phyloP scores from a whole-genome alignment of 2,113 vertebrate species.

The Hippocampus zosterae region DNA sequence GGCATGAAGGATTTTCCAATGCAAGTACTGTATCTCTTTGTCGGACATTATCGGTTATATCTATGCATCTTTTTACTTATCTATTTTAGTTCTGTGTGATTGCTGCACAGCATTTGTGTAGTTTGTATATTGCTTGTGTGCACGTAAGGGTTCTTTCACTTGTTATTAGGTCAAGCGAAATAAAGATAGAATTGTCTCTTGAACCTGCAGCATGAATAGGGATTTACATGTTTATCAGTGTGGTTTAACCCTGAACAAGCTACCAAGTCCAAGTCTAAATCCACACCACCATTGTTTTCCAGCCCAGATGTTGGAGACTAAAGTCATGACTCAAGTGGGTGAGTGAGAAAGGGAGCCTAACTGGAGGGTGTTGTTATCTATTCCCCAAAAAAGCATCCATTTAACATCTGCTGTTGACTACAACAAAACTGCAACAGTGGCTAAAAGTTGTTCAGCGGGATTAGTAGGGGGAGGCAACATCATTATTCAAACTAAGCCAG shows the following conservation, averaged over 20 bases:
- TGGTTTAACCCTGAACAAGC: neutral
- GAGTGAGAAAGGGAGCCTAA: constrained; percentile 26
- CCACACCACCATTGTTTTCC: neutral
- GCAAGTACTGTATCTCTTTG: too few species aligned
- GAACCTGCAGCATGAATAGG: too few species aligned
- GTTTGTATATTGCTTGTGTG: too few species aligned
- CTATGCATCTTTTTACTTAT: too few species aligned
- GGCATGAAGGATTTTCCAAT: too few species aligned
- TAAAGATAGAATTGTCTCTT: too few species aligned
- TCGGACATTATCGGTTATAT: too few species aligned
- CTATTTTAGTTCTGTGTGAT: too few species aligned
- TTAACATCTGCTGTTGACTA: constrained; percentile 39
- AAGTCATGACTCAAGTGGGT: constrained; percentile 6
- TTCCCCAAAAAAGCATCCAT: constrained; percentile 17
- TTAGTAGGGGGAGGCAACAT: constrained; percentile 11
- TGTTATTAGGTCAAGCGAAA: too few species aligned
- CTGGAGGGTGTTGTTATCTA: constrained; percentile 26
- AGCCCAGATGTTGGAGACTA: constrained; percentile 5
- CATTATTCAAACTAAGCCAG: constrained; percentile 27
- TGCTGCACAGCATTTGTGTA: too few species aligned
- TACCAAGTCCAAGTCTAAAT: too few species aligned
- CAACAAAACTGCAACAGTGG: constrained; percentile 24
- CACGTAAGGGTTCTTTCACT: too few species aligned
- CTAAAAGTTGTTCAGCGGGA: constrained; percentile 29
- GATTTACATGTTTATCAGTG: neutral